Conservation (phyloP, 2,113 vertebrate genomes). For the Phaethornis superciliosus region DNA sequence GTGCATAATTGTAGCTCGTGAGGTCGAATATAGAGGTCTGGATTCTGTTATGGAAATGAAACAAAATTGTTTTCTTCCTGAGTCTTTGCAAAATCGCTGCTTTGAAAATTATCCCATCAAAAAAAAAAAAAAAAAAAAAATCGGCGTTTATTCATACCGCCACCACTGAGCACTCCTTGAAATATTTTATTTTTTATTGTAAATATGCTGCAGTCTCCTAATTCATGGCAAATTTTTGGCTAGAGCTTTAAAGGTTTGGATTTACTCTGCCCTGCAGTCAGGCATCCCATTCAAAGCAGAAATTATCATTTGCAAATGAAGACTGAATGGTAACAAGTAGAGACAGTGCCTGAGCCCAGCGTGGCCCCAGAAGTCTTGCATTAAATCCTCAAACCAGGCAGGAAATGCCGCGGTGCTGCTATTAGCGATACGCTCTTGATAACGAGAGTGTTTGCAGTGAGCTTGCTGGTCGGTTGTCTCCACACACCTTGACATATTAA, state of each 20-base stretch:
- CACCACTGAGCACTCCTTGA: constrained; percentile 16
- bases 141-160: constrained; percentile 76
- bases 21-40: constrained; percentile 74
- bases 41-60: constrained; percentile 91
- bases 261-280: constrained; percentile 73
- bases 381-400: neutral
- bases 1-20: constrained; percentile 49
- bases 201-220: constrained; percentile 74
- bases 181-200: constrained; percentile 65
- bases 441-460: neutral
- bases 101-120: constrained; percentile 85
- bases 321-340: constrained; percentile 48
- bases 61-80: constrained; percentile 94
- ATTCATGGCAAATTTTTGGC: constrained; percentile 84
- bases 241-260: constrained; percentile 75
- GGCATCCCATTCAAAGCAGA: constrained; percentile 55
- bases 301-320: constrained; percentile 71
- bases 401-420: neutral
- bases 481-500: neutral
- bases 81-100: constrained; percentile 75
- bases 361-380: neutral
- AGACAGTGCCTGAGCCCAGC: constrained; percentile 5
- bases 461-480: neutral
- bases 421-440: neutral
- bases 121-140: neutral